Evolutionary conservation across 1,140 invertebrate genomes (phyloP), one percentile per base, ranked within the genome.

Genomic region (Zaprionus ornatus): DNA sequence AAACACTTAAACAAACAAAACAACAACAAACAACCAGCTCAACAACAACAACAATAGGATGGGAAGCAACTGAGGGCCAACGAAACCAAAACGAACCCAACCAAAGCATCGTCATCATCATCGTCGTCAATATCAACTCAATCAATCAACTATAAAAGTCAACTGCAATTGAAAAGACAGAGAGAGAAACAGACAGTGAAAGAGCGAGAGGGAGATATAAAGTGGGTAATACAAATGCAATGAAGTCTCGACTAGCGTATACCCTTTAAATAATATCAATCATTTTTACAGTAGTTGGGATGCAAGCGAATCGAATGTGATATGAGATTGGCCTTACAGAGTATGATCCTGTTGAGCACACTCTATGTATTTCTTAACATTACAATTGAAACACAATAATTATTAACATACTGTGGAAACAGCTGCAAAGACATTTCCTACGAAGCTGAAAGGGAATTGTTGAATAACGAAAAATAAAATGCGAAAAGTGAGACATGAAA

Each of bases 81-180:
- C 3, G 9, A 6, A 21, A 12, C 19, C 45, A 21, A 21, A 21
- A 9, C 45, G 10, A 48, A 48, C 19, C 45, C 19, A 48, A 10
- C 17, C 2, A 15, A 42, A 17, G 40, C 40, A 42, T 42, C 45
- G 15, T 21, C 45, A 48, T 21, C 17, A 48, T 48, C 45, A 13
- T 48, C 17, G 45, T 19, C 45, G 17, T 48, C 45, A 48, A 50
- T 50, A 21, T 50, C 45, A 50, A 50, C 45, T 23, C 45, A 50
- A 50, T 50, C 45, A 50, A 50, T 50, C 45, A 50, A 23, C 45
- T 23, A 50, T 50, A 50, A 50, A 50, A 50, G 19, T 50, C 45
- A 50, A 50, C 12, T 23, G 45, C 45, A 50, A 10, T n/a, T 25
- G 29, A 15, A 19, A 19, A 3, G n/a, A 29, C 29, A 13, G 5